Evolutionary conservation across 2,888 invertebrate species (phyloP), one percentile per base, ranked within the genome.

Genomic region (Tanytarsus gracilentus): DNA sequence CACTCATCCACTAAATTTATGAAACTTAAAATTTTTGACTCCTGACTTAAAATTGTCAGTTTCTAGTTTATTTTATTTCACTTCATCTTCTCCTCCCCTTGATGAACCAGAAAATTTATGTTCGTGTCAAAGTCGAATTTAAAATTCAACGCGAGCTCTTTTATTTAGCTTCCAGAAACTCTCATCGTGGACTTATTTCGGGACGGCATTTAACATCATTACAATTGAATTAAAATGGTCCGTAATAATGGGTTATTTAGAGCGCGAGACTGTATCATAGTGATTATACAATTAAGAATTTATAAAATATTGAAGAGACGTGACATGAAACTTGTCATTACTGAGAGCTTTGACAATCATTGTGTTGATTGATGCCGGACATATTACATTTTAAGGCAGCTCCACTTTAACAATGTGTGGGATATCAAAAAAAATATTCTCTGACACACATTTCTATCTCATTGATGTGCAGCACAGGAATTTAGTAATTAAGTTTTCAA

Each of bases 401-500:
- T n/a, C n/a, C n/a, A n/a, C n/a, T n/a, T n/a, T n/a, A n/a, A n/a
- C n/a, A n/a, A n/a, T n/a, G n/a, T n/a, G n/a, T n/a, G n/a, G n/a
- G n/a, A n/a, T n/a, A n/a, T 36, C 16, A 33, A 11, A 33, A 33
- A 14, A 4, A 36, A 36, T 36, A 36, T 36, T 36, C 36, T 36
- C 16, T 44, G 44, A 44, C 44, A 44, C n/a, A 44, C 18, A 44
- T 23, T 33, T 44, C 11, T 23, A 44, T 21, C 44, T 18, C 18
- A n/a, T n/a, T n/a, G n/a, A n/a, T n/a, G n/a, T 44, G 9, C 9
- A 11, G 33, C 9, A n/a, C 33, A 23, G 44, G 44, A 44, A 44
- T 44, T 44, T 18, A 18, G 23, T 44, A 44, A 44, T 44, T 44
- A 44, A n/a, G n/a, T n/a, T n/a, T n/a, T n/a, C n/a, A n/a, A n/a